Conservation (phyloP, 2,888 invertebrate species). For the Tineola bisselliella region DNA sequence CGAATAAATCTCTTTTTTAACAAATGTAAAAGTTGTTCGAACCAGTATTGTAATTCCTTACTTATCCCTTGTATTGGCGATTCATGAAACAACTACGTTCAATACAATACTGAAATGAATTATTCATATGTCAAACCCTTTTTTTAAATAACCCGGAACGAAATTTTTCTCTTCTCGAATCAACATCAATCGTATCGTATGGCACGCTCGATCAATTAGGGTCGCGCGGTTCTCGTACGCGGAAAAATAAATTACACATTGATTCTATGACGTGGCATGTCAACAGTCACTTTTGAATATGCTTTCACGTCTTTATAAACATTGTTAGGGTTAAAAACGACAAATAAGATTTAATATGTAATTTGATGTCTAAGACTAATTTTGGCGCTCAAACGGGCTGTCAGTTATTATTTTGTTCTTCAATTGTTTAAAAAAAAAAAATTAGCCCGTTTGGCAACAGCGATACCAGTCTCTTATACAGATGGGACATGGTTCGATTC, state of each 20-base stretch:
- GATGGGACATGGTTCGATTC: no score
- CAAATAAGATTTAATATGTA: no score
- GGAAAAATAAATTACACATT: constrained; percentile 1
- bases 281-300: not conserved
- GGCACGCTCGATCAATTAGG: constrained; percentile 4
- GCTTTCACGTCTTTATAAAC: no score
- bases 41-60: not conserved
- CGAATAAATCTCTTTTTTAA: no score
- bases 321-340: no score
- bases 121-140: not conserved
- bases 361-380: no score
- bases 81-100: not conserved
- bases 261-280: not conserved
- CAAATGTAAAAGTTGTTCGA: no score
- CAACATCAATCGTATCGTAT: constrained; percentile 6
- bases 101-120: not conserved
- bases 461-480: no score
- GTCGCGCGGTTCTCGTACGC: not conserved
- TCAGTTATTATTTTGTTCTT: no score
- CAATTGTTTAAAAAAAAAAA: no score
- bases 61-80: not conserved
- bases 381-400: no score
- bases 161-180: not conserved
- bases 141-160: not conserved
- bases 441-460: no score